Base-by-base conservation (phyloP, 2,888 invertebrate genomes). In the Aphelenchoides bicaudatus region DNA sequence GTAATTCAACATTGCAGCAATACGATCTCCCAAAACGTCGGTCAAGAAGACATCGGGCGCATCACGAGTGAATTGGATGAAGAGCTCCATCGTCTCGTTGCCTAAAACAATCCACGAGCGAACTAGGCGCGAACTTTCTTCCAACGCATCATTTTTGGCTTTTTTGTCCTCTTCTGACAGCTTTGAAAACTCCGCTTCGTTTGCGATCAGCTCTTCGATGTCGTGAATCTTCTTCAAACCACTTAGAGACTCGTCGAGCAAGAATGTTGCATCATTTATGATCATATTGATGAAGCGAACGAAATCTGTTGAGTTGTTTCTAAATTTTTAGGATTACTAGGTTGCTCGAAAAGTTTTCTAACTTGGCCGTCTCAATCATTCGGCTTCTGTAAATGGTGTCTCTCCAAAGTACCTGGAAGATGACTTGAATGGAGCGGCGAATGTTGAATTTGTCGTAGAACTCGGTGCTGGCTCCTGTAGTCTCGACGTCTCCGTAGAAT, bases 371-470 rank as follows among this genome's bases (percentile, higher is more conserved):
- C 68, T 88, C 88, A 62, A 93, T 87, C 71, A 96, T 87, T 21
- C 89, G 88, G 80, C 87, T 84, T 60, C 87, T 85, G 78, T 96
- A 94, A 43, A 88, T 85, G 13, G 89, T 87, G 75, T 89, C 88
- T 60, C 88, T 87, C 94, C 96, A 96, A 87, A 98, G 88, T 43
- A 79, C 78, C 82, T 93, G 93, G 72, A 98, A 86, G 75, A 96
- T 91, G 79, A 94, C 60, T 81, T 93, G 93, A 80, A 98, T 93
- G 80, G 94, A 93, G 83, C 93, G 93, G 58, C 98, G 86, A 74
- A 98, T 96, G 10, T 91, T 91, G 82, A 98, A 98, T 83, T 98
- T 98, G 82, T 96, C 96, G 79, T 94, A 98, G 83, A 98, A 98
- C 83, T 98, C 98, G 31, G 91, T 91, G 81, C 90, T 91, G 70